Conservation (phyloP, 2,113 vertebrate genomes). For the Girardinichthys multiradiatus region DNA sequence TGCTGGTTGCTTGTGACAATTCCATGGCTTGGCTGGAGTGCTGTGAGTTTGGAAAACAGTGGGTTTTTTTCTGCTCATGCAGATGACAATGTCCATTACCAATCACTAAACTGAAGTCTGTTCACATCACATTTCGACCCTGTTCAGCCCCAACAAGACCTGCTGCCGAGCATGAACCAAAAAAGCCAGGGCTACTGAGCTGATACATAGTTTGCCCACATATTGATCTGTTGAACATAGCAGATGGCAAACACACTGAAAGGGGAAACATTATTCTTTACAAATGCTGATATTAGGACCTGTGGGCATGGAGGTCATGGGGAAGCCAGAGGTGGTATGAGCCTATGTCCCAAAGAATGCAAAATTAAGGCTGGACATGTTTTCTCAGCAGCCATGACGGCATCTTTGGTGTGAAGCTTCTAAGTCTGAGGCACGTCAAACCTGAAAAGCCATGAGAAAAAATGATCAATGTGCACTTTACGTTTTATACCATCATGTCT, state of each 20-base stretch:
- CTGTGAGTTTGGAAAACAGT: too few relatives aligned
- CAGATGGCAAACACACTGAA: conserved; percentile 26
- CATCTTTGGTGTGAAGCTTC: conserved; percentile 20
- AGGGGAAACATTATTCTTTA: conserved; percentile 38
- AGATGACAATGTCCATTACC: too few relatives aligned
- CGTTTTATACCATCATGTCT: conserved; percentile 33
- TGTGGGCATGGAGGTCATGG: conserved; percentile 40
- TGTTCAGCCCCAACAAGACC: too few relatives aligned
- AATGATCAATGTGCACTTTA: conserved; percentile 45
- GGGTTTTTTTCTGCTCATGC: too few relatives aligned
- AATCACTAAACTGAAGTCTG: too few relatives aligned
- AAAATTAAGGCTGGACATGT: conserved; percentile 32
- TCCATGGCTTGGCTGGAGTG: too few relatives aligned
- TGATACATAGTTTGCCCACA: conserved; percentile 4
- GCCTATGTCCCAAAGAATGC: conserved; percentile 19
- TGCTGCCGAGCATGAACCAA: too few relatives aligned
- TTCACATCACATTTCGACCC: too few relatives aligned
- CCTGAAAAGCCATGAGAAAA: conserved; percentile 16
- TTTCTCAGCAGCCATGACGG: conserved; percentile 41
- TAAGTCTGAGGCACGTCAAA: conserved; percentile 49
- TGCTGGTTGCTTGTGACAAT: too few relatives aligned
- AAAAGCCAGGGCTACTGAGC: conserved; percentile 1
- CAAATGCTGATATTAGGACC: conserved; percentile 57
- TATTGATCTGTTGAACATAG: conserved; percentile 9
- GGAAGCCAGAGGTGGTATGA: conserved; percentile 36